Percentiles rank a stretch among this genome's conserved stretches.
These are phyloP conservation scores for Caracal caracal DNA, from an alignment of 2,113 vertebrate species.

Conservation along the genomic window DNA sequence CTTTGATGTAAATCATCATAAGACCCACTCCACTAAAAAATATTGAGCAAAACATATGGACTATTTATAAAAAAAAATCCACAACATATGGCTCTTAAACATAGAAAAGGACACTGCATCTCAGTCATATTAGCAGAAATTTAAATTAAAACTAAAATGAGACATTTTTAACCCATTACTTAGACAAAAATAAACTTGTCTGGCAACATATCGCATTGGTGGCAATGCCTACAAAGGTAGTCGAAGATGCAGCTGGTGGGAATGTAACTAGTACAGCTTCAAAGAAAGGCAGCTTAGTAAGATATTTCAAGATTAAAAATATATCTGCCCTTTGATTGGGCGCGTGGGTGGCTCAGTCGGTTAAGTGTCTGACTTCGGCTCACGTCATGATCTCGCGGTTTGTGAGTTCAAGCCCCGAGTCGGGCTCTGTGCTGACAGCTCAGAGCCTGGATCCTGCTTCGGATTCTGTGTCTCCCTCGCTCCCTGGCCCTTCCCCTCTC, in stretches of 20 bases:
- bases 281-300: neutral
- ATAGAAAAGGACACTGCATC: neutral
- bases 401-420: too few relatives aligned
- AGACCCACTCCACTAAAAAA: neutral
- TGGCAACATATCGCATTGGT: neutral
- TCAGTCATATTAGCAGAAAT: neutral
- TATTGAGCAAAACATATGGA: neutral
- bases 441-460: too few relatives aligned
- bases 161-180: neutral
- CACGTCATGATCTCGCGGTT: too few relatives aligned
- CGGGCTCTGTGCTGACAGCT: too few relatives aligned
- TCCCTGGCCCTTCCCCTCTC: too few relatives aligned
- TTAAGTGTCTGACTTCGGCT: too few relatives aligned
- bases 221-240: neutral
- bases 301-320: neutral
- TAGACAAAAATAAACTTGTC: conserved; percentile 3
- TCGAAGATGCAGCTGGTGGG: neutral
- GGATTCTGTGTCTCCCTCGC: too few relatives aligned
- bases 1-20: neutral
- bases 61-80: neutral
- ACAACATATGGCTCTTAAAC: neutral
- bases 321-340: neutral
- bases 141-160: conserved; percentile 13
- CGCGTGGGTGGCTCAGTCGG: too few relatives aligned
- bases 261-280: neutral